Evolutionary conservation across 2,113 vertebrate genomes (phyloP), one percentile per base, ranked within the genome.

Genomic region (Azemiops feae): DNA sequence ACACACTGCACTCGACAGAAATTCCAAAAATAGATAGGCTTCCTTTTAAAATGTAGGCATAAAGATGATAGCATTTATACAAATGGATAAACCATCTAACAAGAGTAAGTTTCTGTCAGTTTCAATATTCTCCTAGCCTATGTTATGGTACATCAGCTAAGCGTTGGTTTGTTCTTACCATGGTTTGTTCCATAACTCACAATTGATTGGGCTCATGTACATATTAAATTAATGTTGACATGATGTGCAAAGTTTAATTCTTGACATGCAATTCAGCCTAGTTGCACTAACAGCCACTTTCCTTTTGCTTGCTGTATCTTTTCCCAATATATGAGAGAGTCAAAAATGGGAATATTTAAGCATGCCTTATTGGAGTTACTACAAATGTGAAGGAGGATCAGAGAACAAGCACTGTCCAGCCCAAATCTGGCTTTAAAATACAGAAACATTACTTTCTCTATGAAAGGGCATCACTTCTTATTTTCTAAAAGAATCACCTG

Each of bases 11-110:
- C 52, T 45, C 53, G 27, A 25, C 87, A 3, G 5, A 91, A 91
- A 39, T 87, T 91, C 55, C 60, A 54, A 64, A 92, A 93, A 88
- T 86, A 64, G 39, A 92, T 86, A 53, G 25, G 18, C 39, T 88
- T 88, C 43, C 4, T 88, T 88, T 88, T 23, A 22, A 87, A 92
- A 50, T 23, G 50, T 92, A 25, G 52, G 20, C 25, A 7, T 60
- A 60, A 20, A 58, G 27, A 45, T 11, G 11, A 4, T n/a, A 92
- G 34, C 25, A n/a, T 52, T 52, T 74, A 50, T 27, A 45, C 45
- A 55, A 55, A 18, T 50, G 1, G 22, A 85, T 3, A 87, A 64
- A 23, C n/a, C 34, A 52, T 91, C 8, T 27, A n/a, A 52, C 7
- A 50, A 34, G n/a, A 2, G 16, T 4, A 23, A 11, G 10, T 85